Base-by-base conservation (phyloP, 2,113 vertebrate genomes). In the Zeus faber region DNA sequence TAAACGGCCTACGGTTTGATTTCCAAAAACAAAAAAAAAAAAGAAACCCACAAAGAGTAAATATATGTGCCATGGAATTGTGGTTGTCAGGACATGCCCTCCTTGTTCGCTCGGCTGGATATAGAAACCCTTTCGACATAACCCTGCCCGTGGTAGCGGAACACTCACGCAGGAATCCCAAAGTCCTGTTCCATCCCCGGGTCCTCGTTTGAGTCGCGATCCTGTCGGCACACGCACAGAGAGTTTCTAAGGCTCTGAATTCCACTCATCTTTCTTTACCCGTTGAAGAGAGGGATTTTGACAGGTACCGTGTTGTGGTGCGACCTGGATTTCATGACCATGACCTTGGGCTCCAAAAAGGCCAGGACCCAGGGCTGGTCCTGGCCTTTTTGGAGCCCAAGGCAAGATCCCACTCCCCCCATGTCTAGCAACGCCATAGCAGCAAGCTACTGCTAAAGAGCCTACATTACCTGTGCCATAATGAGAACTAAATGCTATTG, bases 41-140 rank as follows among this genome's bases (percentile, higher is more conserved):
- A 37, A n/a, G n/a, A 11, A 37, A 37, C n/a, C 33, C 13, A 37
- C 13, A n/a, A 4, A 37, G 33, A n/a, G 33, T 13, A 14, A 37
- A 37, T 37, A 37, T 37, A 11, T 13, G n/a, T 4, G 33, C 13
- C n/a, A n/a, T n/a, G 33, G 13, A 37, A 4, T 9, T n/a, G 2
- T 37, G n/a, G n/a, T 37, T 37, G 33, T 37, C 33, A 37, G 33
- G n/a, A 37, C 33, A 37, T 16, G 33, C 33, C 33, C 33, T 37
- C n/a, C 11, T 37, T 37, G 11, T 9, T 2, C 33, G 5, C 3
- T 37, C 11, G n/a, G 5, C 13, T 9, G 5, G 11, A 37, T 14
- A 37, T 3, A n/a, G n/a, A 37, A 37, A 37, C n/a, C 33, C n/a
- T n/a, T 37, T 37, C 13, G 13, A n/a, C 33, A 9, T n/a, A 37